These are phyloP conservation scores for Athrips mouffetella DNA, from an alignment of 2,888 invertebrate genomes.

Conservation along the genomic window DNA sequence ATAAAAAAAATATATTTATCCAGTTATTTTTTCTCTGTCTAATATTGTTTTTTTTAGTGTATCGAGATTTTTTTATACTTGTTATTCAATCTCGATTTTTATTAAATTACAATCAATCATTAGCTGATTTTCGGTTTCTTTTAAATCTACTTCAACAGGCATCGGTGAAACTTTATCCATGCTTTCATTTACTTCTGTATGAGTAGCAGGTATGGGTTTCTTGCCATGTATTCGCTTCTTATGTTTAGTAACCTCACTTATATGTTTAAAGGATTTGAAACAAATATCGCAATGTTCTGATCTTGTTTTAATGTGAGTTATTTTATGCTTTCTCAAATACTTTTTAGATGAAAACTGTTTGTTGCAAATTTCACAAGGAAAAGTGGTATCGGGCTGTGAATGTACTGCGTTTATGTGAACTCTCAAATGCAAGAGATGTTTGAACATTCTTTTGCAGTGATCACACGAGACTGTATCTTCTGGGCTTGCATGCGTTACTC, in stretches of 20 bases:
- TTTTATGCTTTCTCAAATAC: constrained; percentile 39
- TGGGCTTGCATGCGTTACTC: constrained; percentile 41
- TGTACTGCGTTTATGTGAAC: constrained; percentile 40
- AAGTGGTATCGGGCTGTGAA: constrained; percentile 29
- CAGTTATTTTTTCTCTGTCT: too few relatives aligned
- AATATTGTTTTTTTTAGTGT: too few relatives aligned
- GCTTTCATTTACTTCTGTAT: not conserved
- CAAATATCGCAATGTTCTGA: constrained; percentile 34
- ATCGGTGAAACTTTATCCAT: too few relatives aligned
- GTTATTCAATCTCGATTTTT: too few relatives aligned
- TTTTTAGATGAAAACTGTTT: constrained; percentile 36
- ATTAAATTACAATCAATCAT: too few relatives aligned
- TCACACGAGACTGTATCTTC: constrained; percentile 35
- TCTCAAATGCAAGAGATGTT: constrained; percentile 38
- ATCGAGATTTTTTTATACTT: too few relatives aligned
- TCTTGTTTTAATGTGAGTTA: constrained; percentile 30
- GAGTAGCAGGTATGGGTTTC: not conserved
- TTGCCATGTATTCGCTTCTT: constrained; percentile 33
- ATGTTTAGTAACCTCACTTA: constrained; percentile 37
- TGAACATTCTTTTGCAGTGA: constrained; percentile 38
- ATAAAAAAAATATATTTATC: too few relatives aligned
- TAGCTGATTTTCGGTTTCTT: too few relatives aligned
- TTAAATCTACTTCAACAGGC: too few relatives aligned
- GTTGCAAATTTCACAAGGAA: constrained; percentile 36
- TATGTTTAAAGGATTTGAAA: constrained; percentile 33